Conservation (phyloP, 2,113 vertebrate genomes). For the Dolichotis patagonum region DNA sequence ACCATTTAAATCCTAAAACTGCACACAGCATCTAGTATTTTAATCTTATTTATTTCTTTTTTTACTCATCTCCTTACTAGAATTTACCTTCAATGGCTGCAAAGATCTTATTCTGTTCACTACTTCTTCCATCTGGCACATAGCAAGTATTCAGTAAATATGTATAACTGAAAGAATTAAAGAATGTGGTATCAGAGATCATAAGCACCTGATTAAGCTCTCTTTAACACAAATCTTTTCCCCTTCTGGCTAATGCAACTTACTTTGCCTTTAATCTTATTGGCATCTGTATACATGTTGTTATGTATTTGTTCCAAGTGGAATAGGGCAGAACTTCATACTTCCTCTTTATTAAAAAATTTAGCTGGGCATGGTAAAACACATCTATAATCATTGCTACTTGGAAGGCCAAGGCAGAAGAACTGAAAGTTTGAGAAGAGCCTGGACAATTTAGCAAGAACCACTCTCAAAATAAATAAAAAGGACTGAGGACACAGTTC, state of each 20-base stretch:
- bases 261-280: slow-evolving; percentile 27
- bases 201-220: background rate
- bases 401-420: background rate
- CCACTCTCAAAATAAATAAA: background rate
- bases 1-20: slow-evolving; percentile 12
- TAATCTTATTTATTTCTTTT: slow-evolving; percentile 3
- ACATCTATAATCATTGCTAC: background rate
- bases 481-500: background rate
- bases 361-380: background rate
- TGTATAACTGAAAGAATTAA: slow-evolving; percentile 9
- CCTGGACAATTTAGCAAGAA: background rate
- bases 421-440: background rate
- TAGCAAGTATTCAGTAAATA: background rate
- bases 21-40: slow-evolving; percentile 31
- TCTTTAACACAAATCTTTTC: slow-evolving; percentile 20
- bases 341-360: slow-evolving; percentile 46
- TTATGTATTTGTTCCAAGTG: background rate
- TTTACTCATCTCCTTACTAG: background rate
- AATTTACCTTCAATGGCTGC: slow-evolving; percentile 2
- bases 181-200: background rate
- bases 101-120: background rate
- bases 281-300: background rate
- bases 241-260: background rate
- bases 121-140: background rate
- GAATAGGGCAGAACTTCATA: slow-evolving; percentile 18